Percentiles rank a stretch among this genome's conserved stretches.
These are phyloP conservation scores for Galago senegalensis DNA, from an alignment of 2,797 vertebrate genomes.

Conservation along the genomic window DNA sequence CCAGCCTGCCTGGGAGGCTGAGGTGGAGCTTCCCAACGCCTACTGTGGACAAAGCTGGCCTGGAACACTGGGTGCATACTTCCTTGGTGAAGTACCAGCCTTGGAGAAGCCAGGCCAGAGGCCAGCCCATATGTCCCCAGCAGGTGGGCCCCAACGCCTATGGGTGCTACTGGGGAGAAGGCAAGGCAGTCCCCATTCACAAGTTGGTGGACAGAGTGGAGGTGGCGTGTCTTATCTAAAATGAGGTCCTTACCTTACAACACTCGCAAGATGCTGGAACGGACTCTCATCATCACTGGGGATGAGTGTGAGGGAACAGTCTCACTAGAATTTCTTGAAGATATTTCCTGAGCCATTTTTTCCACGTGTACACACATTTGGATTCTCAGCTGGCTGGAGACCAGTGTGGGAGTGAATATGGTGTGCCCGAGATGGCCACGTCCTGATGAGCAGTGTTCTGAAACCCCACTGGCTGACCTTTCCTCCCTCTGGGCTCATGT, in stretches of 20 bases:
- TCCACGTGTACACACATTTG: too few relatives aligned
- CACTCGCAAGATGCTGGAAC: background rate
- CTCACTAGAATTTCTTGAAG: background rate
- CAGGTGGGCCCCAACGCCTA: background rate
- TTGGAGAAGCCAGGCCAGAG: background rate
- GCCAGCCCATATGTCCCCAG: background rate
- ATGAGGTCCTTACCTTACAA: background rate
- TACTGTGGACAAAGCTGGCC: background rate
- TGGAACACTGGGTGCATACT: background rate
- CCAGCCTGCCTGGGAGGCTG: background rate
- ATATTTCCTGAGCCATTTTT: background rate
- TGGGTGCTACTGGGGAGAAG: accelerated
- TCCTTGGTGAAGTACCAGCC: background rate
- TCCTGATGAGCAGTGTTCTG: background rate
- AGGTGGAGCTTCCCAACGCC: background rate
- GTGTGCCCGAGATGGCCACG: accelerated
- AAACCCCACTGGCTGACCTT: background rate
- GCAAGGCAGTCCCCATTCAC: background rate
- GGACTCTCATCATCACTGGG: too few relatives aligned
- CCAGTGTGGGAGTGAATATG: background rate
- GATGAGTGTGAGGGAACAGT: background rate
- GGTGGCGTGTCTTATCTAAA: accelerated
- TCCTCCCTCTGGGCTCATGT: background rate
- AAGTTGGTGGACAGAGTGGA: background rate
- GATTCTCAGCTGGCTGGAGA: background rate